phyloP scores from a whole-genome alignment of 2,797 vertebrate genomes.

The Hippoglossus hippoglossus region DNA sequence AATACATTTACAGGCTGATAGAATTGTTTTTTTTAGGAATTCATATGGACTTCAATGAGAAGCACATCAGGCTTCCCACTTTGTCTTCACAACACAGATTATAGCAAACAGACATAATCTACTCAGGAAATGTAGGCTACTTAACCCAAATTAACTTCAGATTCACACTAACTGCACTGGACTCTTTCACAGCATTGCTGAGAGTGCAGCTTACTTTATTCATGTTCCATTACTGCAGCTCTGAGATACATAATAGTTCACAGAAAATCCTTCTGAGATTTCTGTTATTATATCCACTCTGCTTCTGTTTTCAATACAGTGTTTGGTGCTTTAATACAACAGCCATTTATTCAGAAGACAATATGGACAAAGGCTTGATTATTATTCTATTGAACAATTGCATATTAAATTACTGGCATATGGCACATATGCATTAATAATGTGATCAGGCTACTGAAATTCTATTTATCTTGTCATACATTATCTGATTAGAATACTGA shows the following conservation, averaged over 20 bases:
- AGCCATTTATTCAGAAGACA: background rate
- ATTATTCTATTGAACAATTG: background rate
- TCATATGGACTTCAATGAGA: background rate
- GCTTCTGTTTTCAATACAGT: background rate
- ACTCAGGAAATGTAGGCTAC: background rate
- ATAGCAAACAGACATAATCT: background rate
- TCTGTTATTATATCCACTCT: background rate
- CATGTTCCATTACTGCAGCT: background rate
- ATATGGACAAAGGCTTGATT: background rate
- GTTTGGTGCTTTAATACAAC: background rate
- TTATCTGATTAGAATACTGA: slow-evolving; percentile 8
- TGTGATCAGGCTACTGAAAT: background rate
- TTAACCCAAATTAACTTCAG: background rate
- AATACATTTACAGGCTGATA: background rate
- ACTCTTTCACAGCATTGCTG: background rate
- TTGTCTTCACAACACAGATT: background rate
- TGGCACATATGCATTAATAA: background rate
- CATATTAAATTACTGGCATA: background rate
- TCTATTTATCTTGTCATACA: background rate
- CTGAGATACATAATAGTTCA: background rate
- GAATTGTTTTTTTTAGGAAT: background rate
- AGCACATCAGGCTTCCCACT: background rate
- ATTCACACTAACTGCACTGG: background rate
- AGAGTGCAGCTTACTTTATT: background rate
- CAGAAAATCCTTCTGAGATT: background rate